These are phyloP conservation scores for Acanthurus leucopareius DNA, from an alignment of 2,797 vertebrate species.

Conservation along the genomic window DNA sequence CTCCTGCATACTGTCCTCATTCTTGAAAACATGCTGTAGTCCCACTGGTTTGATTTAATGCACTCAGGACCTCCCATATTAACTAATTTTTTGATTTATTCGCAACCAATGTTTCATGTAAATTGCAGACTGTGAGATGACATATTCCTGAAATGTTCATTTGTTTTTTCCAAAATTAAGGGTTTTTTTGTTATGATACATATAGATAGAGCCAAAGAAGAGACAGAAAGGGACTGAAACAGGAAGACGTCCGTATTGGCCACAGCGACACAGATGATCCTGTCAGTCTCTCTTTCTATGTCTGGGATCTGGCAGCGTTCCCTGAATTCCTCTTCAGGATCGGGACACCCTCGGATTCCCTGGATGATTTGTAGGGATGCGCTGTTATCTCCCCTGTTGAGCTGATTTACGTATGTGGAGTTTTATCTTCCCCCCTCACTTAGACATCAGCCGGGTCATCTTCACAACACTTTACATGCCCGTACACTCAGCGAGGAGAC, in stretches of 20 bases:
- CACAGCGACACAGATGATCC: conserved; percentile 33
- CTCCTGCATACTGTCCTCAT: conserved; percentile 40
- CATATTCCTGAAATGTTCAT: neutral
- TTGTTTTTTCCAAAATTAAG: neutral
- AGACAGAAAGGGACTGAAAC: neutral
- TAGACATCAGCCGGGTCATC: conserved; percentile 79
- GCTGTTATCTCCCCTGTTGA: conserved; percentile 68
- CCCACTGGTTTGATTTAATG: conserved; percentile 58
- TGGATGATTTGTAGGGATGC: conserved; percentile 76
- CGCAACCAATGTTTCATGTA: conserved; percentile 12
- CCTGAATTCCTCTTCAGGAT: conserved; percentile 72
- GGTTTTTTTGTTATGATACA: conserved; percentile 14
- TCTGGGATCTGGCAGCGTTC: conserved; percentile 66
- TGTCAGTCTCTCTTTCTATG: conserved; percentile 7
- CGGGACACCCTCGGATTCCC: conserved; percentile 66
- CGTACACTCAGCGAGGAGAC: conserved; percentile 68
- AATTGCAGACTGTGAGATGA: conserved; percentile 19
- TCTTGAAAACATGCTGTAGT: conserved; percentile 58
- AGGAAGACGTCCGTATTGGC: conserved; percentile 26
- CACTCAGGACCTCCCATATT: conserved; percentile 13
- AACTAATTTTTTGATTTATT: conserved; percentile 25
- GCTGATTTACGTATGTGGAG: conserved; percentile 79
- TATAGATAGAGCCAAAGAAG: neutral
- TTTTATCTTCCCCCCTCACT: conserved; percentile 77
- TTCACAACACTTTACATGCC: conserved; percentile 78